Conservation (phyloP, 1,140 invertebrate species). For the Drosophila nigromelanica region DNA sequence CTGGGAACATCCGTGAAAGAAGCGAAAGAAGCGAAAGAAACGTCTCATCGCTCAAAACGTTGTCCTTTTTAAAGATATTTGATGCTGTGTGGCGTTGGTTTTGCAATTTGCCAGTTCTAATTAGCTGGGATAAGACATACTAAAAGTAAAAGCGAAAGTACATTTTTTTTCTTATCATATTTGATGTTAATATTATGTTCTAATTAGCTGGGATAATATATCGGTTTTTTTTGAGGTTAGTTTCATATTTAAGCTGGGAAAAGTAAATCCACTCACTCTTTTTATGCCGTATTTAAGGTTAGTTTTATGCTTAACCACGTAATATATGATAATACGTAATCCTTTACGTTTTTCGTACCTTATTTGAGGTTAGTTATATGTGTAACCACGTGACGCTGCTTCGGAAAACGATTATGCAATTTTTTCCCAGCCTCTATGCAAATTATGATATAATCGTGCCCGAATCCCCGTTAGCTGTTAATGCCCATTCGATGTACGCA, state of each 20-base stretch:
- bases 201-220: no score
- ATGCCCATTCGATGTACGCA: slow-evolving; percentile 41
- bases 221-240: no score
- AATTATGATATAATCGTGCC: slow-evolving; percentile 6
- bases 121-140: slow-evolving; percentile 12
- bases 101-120: slow-evolving; percentile 31
- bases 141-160: neutral
- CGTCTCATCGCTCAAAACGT: slow-evolving; percentile 21
- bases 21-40: neutral
- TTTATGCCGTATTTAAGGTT: no score
- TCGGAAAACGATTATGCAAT: slow-evolving; percentile 43
- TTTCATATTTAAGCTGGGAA: no score
- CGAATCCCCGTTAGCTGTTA: slow-evolving; percentile 20
- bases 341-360: slow-evolving; percentile 1
- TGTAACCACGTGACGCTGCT: slow-evolving; percentile 30
- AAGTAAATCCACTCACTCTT: no score
- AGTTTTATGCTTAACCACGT: no score
- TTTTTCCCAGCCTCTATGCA: slow-evolving; percentile 49
- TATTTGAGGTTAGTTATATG: slow-evolving; percentile 25
- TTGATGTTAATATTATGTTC: no score
- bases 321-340: neutral
- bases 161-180: no score
- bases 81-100: slow-evolving; percentile 28
- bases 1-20: slow-evolving; percentile 70
- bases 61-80: slow-evolving; percentile 51